Percentiles rank a stretch among this genome's conserved stretches.
These are phyloP conservation scores for Pterophyllum scalare DNA, from an alignment of 2,113 vertebrate genomes.

Conservation along the genomic window DNA sequence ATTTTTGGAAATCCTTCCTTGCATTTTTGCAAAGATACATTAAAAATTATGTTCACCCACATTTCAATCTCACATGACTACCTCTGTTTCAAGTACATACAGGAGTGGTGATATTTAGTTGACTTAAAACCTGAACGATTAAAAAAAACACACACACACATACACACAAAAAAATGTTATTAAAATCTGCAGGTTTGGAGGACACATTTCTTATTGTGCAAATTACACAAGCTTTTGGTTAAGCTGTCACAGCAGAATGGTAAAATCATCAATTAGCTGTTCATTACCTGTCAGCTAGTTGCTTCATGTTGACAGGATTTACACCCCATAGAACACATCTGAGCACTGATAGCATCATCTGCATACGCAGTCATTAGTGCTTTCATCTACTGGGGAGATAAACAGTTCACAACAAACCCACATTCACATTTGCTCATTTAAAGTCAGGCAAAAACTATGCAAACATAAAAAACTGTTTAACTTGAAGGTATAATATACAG, in stretches of 20 bases:
- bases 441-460: slow-evolving; percentile 14
- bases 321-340: slow-evolving; percentile 42
- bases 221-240: slow-evolving; percentile 63
- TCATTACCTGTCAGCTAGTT: slow-evolving; percentile 71
- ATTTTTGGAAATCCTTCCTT: not conserved
- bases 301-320: slow-evolving; percentile 69
- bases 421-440: slow-evolving; percentile 30
- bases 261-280: slow-evolving; percentile 76
- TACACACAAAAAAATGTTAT: too few species aligned
- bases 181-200: not conserved
- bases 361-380: slow-evolving; percentile 53
- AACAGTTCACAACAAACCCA: slow-evolving; percentile 14
- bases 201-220: slow-evolving; percentile 39
- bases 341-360: slow-evolving; percentile 15
- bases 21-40: not conserved
- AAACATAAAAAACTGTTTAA: slow-evolving; percentile 22
- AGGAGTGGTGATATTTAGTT: not conserved
- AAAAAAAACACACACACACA: not conserved
- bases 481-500: not conserved
- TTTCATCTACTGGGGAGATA: not conserved
- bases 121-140: not conserved
- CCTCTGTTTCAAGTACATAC: not conserved
- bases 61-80: not conserved
- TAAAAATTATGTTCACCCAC: not conserved
- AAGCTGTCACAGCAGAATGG: slow-evolving; percentile 59